Evolutionary conservation across 2,113 vertebrate genomes (phyloP).

Genomic region (Dolichallabes microphthalmus): DNA sequence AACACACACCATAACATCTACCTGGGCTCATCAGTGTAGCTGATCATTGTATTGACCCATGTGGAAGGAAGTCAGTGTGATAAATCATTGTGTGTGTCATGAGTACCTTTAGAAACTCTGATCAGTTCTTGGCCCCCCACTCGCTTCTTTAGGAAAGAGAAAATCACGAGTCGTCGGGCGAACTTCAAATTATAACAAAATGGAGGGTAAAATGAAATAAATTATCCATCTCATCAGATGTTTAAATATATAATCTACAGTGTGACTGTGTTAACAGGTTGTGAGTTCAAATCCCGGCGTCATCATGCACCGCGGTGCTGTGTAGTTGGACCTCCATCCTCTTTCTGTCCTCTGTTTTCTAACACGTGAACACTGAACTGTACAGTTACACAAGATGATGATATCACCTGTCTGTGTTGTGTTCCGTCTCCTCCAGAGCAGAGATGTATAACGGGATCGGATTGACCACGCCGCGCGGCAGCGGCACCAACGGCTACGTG

Average conservation of each 20-base stretch:
- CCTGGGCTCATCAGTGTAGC: neutral
- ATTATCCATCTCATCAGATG: too few relatives aligned
- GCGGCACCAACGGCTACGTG: conserved; percentile 91
- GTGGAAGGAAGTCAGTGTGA: too few relatives aligned
- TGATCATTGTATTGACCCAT: neutral
- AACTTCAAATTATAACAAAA: neutral
- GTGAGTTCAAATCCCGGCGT: neutral
- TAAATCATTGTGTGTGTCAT: neutral
- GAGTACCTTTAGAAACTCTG: neutral
- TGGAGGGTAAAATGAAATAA: neutral
- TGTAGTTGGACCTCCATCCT: too few relatives aligned
- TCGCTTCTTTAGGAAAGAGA: too few relatives aligned
- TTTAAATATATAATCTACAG: too few relatives aligned
- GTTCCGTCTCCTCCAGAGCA: conserved; percentile 36
- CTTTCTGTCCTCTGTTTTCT: too few relatives aligned
- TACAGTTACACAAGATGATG: too few relatives aligned
- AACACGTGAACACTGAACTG: too few relatives aligned
- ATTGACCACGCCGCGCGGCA: conserved; percentile 87
- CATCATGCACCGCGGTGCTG: too few relatives aligned
- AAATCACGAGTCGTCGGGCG: too few relatives aligned
- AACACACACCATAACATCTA: neutral
- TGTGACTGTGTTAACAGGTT: neutral
- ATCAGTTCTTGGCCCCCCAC: too few relatives aligned
- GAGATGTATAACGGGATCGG: conserved; percentile 94
- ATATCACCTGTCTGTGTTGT: neutral